phyloP scores from a whole-genome alignment of 2,888 invertebrate species.

The Neoascia interrupta region DNA sequence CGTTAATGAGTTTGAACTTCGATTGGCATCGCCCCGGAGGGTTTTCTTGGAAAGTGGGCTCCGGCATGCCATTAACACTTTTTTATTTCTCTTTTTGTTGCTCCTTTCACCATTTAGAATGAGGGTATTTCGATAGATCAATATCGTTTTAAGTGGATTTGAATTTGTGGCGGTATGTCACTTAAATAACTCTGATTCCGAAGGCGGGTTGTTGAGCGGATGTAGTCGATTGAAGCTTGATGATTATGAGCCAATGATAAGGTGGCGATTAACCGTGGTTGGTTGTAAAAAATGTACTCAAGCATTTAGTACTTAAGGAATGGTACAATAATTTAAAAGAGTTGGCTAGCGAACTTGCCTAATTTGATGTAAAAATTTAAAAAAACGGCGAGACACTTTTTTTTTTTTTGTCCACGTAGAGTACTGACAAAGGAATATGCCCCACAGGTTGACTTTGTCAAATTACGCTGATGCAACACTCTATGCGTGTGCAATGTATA shows the following conservation, averaged over 20 bases:
- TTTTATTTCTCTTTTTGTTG: slow-evolving; percentile 1
- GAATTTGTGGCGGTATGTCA: slow-evolving; percentile 16
- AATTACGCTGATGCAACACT: too few relatives aligned
- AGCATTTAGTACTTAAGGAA: background rate
- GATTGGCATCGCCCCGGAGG: slow-evolving; percentile 40
- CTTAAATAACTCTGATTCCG: background rate
- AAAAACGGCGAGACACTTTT: too few relatives aligned
- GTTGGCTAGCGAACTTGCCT: background rate
- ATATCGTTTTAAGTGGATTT: slow-evolving; percentile 45
- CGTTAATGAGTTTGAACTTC: slow-evolving; percentile 59
- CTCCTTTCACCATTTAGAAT: slow-evolving; percentile 48
- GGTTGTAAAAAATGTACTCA: background rate
- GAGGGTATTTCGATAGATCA: slow-evolving; percentile 32
- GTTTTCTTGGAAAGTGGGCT: slow-evolving; percentile 41
- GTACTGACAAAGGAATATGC: too few relatives aligned
- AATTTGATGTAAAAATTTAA: too few relatives aligned
- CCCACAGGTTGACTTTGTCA: too few relatives aligned
- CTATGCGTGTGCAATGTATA: too few relatives aligned
- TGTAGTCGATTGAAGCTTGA: background rate
- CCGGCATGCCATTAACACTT: slow-evolving; percentile 9
- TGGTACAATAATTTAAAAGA: background rate
- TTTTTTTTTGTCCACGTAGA: background rate
- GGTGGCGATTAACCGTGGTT: background rate
- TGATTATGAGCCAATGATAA: background rate
- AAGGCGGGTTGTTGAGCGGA: slow-evolving; percentile 10